Percentiles rank a stretch among this genome's conserved stretches.
These are phyloP conservation scores for Rhyacophila evoluta DNA, from an alignment of 2,888 invertebrate genomes.

Conservation along the genomic window DNA sequence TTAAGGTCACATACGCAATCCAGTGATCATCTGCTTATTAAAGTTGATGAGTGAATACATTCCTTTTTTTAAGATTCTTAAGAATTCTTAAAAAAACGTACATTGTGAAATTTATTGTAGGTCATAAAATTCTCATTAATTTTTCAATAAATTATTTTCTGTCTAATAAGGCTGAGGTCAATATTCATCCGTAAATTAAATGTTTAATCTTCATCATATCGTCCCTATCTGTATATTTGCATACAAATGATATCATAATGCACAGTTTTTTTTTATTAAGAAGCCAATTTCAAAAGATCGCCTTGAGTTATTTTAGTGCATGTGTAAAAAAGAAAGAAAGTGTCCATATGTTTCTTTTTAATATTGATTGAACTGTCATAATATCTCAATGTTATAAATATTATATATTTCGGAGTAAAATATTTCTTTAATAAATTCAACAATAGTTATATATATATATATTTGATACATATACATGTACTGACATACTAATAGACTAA, in stretches of 20 bases:
- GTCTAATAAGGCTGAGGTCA: background rate
- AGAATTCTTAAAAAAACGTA: background rate
- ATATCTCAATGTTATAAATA: no score
- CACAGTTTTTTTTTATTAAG: background rate
- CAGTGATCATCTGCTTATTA: conserved; percentile 5
- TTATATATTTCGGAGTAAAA: no score
- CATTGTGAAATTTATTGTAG: conserved; percentile 8
- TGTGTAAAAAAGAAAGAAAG: background rate
- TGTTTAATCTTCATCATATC: background rate
- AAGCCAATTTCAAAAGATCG: background rate
- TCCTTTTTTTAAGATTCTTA: background rate
- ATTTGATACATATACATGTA: no score
- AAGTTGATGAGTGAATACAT: conserved; percentile 22
- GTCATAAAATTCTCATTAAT: conserved; percentile 15
- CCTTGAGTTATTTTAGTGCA: background rate
- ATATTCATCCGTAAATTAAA: background rate
- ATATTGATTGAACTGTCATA: no score
- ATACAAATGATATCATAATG: background rate
- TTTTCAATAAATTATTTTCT: background rate
- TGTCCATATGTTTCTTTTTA: no score
- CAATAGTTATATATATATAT: no score
- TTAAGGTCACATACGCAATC: conserved; percentile 14
- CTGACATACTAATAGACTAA: no score
- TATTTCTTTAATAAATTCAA: no score
- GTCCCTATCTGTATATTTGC: background rate